Conservation (phyloP, 2,113 vertebrate species). For the Cephalopterus ornatus region DNA sequence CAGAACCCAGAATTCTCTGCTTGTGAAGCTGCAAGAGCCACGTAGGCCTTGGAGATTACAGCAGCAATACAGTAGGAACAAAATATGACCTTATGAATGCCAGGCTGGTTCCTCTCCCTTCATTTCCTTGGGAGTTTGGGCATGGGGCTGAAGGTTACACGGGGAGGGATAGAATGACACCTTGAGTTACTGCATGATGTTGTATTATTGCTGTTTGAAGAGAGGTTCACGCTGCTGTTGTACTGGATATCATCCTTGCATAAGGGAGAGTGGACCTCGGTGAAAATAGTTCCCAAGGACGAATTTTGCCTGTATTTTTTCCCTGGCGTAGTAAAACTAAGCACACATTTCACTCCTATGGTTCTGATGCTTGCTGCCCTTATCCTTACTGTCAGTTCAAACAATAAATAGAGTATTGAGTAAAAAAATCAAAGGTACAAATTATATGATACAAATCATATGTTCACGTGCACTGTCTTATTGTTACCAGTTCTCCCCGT, state of each 20-base stretch:
- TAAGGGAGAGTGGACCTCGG: neutral
- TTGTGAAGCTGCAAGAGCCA: neutral
- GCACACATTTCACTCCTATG: rapidly evolving
- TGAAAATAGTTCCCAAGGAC: neutral
- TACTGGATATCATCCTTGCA: neutral
- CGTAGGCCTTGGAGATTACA: neutral
- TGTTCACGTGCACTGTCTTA: neutral
- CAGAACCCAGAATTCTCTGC: neutral
- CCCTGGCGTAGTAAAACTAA: neutral
- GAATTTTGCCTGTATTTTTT: neutral
- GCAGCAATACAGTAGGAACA: rapidly evolving
- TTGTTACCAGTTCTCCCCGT: neutral
- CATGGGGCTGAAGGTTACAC: neutral
- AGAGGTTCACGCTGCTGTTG: neutral
- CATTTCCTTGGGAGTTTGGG: neutral
- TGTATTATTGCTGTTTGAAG: neutral
- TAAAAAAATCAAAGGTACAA: neutral
- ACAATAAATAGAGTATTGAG: neutral
- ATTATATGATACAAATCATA: neutral
- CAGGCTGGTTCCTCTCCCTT: neutral
- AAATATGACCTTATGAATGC: neutral
- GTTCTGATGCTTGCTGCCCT: neutral
- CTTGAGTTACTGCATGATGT: neutral
- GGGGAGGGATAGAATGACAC: neutral
- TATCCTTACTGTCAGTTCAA: neutral